Conservation (phyloP, 1,140 invertebrate genomes). For the Solenopsis invicta region DNA sequence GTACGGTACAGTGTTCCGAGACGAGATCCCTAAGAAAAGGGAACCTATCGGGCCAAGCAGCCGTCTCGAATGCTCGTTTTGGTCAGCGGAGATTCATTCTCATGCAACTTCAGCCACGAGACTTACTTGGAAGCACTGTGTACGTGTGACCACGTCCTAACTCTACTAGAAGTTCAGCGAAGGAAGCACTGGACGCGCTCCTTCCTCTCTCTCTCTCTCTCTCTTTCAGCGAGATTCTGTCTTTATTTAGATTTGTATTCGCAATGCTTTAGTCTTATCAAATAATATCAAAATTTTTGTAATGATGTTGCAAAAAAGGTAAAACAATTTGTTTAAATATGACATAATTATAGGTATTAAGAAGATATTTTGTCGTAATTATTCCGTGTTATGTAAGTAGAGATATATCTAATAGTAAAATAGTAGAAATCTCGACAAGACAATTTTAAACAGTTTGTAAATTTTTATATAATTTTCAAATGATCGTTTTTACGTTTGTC, state of each 20-base stretch:
- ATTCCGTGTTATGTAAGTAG: background rate
- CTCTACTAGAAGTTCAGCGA: conserved; percentile 64
- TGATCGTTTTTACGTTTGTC: background rate
- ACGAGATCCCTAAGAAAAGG: conserved; percentile 75
- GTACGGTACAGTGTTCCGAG: conserved; percentile 74
- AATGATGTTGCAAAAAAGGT: background rate
- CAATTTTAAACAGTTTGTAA: background rate
- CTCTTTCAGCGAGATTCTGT: conserved; percentile 1
- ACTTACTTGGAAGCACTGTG: conserved; percentile 75
- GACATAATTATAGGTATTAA: background rate
- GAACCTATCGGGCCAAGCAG: conserved; percentile 69
- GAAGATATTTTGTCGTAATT: background rate
- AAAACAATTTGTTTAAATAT: background rate
- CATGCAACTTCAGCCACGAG: conserved; percentile 79
- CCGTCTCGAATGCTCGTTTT: conserved; percentile 73
- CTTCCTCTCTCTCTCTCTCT: background rate
- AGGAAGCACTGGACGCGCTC: conserved; percentile 23
- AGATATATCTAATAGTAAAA: background rate
- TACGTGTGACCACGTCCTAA: conserved; percentile 73
- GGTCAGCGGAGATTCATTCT: conserved; percentile 79
- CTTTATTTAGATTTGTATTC: conserved; percentile 57
- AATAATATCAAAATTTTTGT: background rate
- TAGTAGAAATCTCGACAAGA: background rate
- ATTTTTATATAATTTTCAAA: background rate
- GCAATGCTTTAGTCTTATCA: background rate